These are phyloP conservation scores for Etheostoma perlongum DNA, from an alignment of 2,797 vertebrate species.

Conservation along the genomic window DNA sequence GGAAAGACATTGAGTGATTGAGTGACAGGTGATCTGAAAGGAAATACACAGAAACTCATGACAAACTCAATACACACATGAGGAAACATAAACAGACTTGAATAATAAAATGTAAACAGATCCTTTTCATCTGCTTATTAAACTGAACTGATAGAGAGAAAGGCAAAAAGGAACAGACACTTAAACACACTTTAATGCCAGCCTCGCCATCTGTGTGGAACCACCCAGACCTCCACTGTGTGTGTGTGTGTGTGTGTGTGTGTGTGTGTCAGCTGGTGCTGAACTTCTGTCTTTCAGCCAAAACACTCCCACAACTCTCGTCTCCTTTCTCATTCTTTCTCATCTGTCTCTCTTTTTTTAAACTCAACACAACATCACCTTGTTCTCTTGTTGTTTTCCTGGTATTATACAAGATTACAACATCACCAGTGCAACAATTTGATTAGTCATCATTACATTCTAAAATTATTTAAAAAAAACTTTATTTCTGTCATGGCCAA, in stretches of 20 bases:
- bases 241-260: background rate
- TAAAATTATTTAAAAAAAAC: too few relatives aligned
- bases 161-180: slow-evolving; percentile 32
- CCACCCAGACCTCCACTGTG: slow-evolving; percentile 16
- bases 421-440: background rate
- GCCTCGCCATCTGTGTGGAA: slow-evolving; percentile 47
- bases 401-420: too few relatives aligned
- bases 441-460: background rate
- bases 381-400: background rate
- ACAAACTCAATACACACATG: background rate
- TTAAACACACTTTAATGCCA: slow-evolving; percentile 41
- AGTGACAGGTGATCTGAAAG: background rate
- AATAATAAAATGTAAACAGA: slow-evolving; percentile 37
- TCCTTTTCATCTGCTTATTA: slow-evolving; percentile 28
- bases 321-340: background rate
- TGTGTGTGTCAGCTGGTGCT: slow-evolving; percentile 46
- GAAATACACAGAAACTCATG: background rate
- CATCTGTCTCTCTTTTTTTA: background rate
- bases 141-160: slow-evolving; percentile 29
- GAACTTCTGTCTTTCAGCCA: slow-evolving; percentile 21
- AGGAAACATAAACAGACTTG: slow-evolving; percentile 36
- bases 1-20: background rate
- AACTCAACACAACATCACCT: background rate
- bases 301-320: slow-evolving; percentile 26
- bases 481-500: background rate